A percentile compares a stretch with the other conserved stretches of the same genome.
Evolutionary conservation across 1,140 invertebrate genomes (phyloP).

Genomic region (Brevipalpus yothersi): DNA sequence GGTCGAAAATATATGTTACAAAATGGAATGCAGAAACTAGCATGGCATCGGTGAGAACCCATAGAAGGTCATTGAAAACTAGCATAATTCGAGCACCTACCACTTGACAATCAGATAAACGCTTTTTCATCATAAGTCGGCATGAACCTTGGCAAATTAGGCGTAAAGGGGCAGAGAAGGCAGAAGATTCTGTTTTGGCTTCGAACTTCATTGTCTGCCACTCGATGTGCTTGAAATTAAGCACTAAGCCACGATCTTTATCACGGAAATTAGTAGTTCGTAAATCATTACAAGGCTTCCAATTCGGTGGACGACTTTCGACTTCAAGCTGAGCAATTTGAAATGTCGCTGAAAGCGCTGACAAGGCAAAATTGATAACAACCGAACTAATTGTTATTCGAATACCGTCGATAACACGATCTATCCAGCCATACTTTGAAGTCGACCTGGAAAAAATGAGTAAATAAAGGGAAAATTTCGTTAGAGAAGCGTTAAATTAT

Average conservation of each 20-base stretch:
- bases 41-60: slow-evolving; percentile 91
- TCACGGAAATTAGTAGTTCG: slow-evolving; percentile 74
- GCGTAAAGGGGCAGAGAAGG: slow-evolving; percentile 62
- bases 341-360: slow-evolving; percentile 75
- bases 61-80: slow-evolving; percentile 84
- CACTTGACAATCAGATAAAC: slow-evolving; percentile 68
- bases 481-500: no score
- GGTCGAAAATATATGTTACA: slow-evolving; percentile 4
- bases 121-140: slow-evolving; percentile 87
- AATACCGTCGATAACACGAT: slow-evolving; percentile 92
- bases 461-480: no score
- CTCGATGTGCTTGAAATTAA: slow-evolving; percentile 91
- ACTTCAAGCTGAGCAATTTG: slow-evolving; percentile 74
- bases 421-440: slow-evolving; percentile 55
- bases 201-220: slow-evolving; percentile 91
- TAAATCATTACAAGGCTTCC: slow-evolving; percentile 57
- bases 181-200: slow-evolving; percentile 35
- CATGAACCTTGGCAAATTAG: slow-evolving; percentile 79
- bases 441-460: no score
- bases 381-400: slow-evolving; percentile 83
- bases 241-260: slow-evolving; percentile 50
- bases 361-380: slow-evolving; percentile 70
- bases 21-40: slow-evolving; percentile 48
- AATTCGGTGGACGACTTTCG: slow-evolving; percentile 73
- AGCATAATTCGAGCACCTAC: slow-evolving; percentile 71